Evolutionary conservation across 2,113 vertebrate genomes (phyloP), one percentile per base, ranked within the genome.

Genomic region (Cavia porcellus): DNA sequence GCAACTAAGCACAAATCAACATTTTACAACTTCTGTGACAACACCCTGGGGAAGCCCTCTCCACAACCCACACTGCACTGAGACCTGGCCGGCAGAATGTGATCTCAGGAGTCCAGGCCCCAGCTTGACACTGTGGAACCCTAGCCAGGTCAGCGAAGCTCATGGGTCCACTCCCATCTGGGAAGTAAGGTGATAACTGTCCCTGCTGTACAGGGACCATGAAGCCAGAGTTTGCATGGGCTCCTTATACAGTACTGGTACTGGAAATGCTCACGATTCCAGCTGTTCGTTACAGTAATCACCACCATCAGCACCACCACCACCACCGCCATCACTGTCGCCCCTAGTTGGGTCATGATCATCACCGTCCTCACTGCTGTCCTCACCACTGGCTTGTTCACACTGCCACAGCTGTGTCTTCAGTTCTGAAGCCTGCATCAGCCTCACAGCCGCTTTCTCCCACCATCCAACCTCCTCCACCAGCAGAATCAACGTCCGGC

Each of bases 371-470:
- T 28, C 62, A 30, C 8, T 28, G 30, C 2, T 17, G 11, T 28
- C 62, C 28, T 7, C 25, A 25, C 8, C 20, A 32, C 3, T 47
- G 24, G 2, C 55, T 82, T 61, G 19, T 19, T 59, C 25, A 19
- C 1, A 12, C 13, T 52, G 3, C 5, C 28, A 52, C 47, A 74
- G 70, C 14, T 35, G 1, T 0, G 9, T 66, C 61, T 81, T 74
- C 35, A 50, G 2, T 24, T 2, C 2, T 1, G 24, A 66, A 70
- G 6, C 32, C 28, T 70, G 14, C 11, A 45, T 0, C 0, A 1
- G 61, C 19, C 3, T 9, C 1, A 0, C 9, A 1, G 75, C 35
- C 45, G 12, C 75, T 70, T 70, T 12, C 72, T 77, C 5, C 75
- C 25, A 6, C 13, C 74, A 30, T 45, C 25, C 6, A 2, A 10